Evolutionary conservation across 2,113 vertebrate species (phyloP).

Genomic region (Morone chrysops): DNA sequence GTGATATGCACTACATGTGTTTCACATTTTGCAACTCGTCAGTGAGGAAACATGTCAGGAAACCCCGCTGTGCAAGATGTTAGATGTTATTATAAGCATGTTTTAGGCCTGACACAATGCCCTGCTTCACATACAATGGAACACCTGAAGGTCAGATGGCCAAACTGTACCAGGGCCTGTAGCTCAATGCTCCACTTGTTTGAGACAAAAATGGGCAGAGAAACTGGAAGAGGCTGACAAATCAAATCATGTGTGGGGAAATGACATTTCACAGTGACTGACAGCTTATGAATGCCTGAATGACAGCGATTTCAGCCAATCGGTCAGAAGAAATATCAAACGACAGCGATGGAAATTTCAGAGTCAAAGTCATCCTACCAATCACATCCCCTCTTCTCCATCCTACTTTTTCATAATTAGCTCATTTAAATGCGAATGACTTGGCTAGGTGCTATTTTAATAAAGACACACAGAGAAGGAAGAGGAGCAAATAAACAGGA

Average conservation of each 20-base stretch:
- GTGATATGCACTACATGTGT: slow-evolving; percentile 1
- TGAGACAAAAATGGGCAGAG: slow-evolving; percentile 21
- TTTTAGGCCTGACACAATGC: slow-evolving; percentile 7
- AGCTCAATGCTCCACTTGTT: slow-evolving; percentile 1
- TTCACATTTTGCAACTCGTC: slow-evolving; percentile 11
- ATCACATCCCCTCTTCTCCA: not conserved
- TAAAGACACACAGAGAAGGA: slow-evolving; percentile 8
- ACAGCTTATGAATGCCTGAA: slow-evolving; percentile 15
- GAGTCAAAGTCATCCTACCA: not conserved
- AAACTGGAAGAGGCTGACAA: slow-evolving; percentile 5
- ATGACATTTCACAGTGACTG: slow-evolving; percentile 19
- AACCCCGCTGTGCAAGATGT: slow-evolving; percentile 2
- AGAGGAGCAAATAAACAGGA: slow-evolving; percentile 21
- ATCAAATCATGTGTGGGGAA: slow-evolving; percentile 18
- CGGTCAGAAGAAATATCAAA: slow-evolving; percentile 23
- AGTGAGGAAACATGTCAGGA: not conserved
- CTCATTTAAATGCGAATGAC: slow-evolving; percentile 36
- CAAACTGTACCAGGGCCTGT: not conserved
- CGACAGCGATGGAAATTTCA: slow-evolving; percentile 10
- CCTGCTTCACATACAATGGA: slow-evolving; percentile 1
- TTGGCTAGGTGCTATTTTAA: slow-evolving; percentile 33
- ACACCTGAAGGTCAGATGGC: not conserved
- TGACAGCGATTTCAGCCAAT: slow-evolving; percentile 23
- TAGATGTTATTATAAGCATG: slow-evolving; percentile 15
- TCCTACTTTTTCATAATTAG: slow-evolving; percentile 18